Evolutionary conservation across 2,888 invertebrate species (phyloP), one percentile per base, ranked within the genome.

Genomic region (Onthophagus sagittarius): DNA sequence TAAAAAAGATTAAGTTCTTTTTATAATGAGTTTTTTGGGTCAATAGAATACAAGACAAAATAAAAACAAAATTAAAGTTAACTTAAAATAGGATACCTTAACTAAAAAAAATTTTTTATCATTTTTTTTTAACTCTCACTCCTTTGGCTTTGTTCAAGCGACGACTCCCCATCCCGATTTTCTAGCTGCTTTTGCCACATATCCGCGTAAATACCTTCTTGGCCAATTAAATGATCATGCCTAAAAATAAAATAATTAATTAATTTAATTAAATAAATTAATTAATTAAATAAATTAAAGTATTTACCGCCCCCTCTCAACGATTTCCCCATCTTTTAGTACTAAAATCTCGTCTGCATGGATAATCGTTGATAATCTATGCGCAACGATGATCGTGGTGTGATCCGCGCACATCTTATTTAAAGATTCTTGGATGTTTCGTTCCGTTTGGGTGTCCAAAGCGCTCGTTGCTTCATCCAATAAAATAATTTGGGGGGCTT

Each of bases 401-500:
- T 95, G 90, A 83, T 96, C 94, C 0, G 90, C 88, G 83, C 95
- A 96, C 23, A 97, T 92, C 75, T 89, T 88, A 63, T 90, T 89
- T 67, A 96, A 83, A 0, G 95, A 94, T 13, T 93, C 88, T 89
- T 94, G 94, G 81, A 95, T 95, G 83, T 94, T 93, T 72, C 97
- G 89, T 84, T 99, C 99, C 0, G 98, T 98, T 81, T 96, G 92
- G 0, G 98, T 98, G 83, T 99, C 98, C 53, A 99, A 87, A 0
- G 98, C 97, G 72, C 97, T 97, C 0, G 96, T 96, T 0, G 96
- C 98, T 87, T 99, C 99, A 84, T 99, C 99, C 6, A 99, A 86
- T 2, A 99, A 87, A 7, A 99, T 94, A 75, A 98, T 93, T 62
- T 91, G 89, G 0, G 98, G 98, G 2, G 95, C 90, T 84, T 99